Base-by-base conservation (phyloP, 1,140 invertebrate genomes). In the Hylyphantes graminicola region DNA sequence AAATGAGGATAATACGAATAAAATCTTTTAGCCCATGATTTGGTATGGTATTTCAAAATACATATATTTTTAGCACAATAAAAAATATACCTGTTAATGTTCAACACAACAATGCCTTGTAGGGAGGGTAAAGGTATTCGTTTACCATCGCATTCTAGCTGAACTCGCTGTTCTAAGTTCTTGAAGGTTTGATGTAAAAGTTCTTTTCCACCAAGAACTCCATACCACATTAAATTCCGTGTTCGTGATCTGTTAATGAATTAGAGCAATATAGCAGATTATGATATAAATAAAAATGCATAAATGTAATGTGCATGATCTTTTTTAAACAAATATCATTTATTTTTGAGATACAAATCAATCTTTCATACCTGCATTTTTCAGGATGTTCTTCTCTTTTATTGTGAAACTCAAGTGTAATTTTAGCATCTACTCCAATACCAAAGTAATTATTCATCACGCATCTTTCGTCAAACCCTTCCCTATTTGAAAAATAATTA, bases 361-460 rank as follows among this genome's bases (percentile, higher is more conserved):
- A 59, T 2, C n/a, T 13, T 13, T 3, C 10, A 3, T 94, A 97
- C 84, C 96, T 92, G 90, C 97, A 99, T 89, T 99, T 99, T 89
- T 99, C 96, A 1, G 98, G 98, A 91, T 99, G 97, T 89, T 98
- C 97, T 89, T 99, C 97, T 51, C 97, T 91, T 89, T 98, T 98
- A 88, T 97, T 96, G 90, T 99, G 98, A 89, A 99, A 99, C 88
- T 99, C 97, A 11, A 99, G 90, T 11, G 96, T 97, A 50, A 99
- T 98, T 90, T 99, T 99, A 0, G 98, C 98, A 91, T 99, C 98
- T 68, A 99, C 96, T 13, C 98, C 98, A 89, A 99, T 99, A 7
- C 98, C 98, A 90, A 99, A 99, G 90, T 99, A 99, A 89, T 99
- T 99, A 89, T 99, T 99, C 97, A 99, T 99, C 0, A 99, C 97